These are phyloP conservation scores for Lacerta viridis DNA, from an alignment of 2,797 vertebrate species.

Conservation along the genomic window DNA sequence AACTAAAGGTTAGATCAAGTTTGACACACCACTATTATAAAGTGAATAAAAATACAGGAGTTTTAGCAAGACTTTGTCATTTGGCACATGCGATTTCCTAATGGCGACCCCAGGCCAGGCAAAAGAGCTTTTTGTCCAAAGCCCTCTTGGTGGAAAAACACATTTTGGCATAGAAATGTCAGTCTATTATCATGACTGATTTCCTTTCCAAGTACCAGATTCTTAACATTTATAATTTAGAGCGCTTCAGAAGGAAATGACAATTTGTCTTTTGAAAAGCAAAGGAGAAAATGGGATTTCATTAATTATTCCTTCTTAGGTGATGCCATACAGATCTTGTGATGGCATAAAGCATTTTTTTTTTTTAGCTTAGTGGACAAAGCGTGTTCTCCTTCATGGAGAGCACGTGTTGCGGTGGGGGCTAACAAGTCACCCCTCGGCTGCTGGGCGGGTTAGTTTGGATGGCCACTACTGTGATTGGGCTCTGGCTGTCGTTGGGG, in stretches of 20 bases:
- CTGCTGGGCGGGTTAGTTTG: too few relatives aligned
- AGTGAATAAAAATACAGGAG: slow-evolving; percentile 1
- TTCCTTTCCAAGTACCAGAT: slow-evolving; percentile 22
- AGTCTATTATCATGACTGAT: slow-evolving; percentile 7
- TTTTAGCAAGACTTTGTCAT: background rate
- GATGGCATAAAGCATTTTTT: slow-evolving; percentile 31
- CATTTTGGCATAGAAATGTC: slow-evolving; percentile 51
- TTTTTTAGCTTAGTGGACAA: slow-evolving; percentile 56
- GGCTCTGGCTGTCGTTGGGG: too few relatives aligned
- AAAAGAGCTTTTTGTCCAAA: background rate
- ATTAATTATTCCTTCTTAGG: slow-evolving; percentile 49
- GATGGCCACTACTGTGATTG: too few relatives aligned
- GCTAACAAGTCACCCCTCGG: too few relatives aligned
- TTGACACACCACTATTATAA: background rate
- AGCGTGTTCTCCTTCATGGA: too few relatives aligned
- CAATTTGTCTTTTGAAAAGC: slow-evolving; percentile 62
- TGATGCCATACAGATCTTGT: slow-evolving; percentile 26
- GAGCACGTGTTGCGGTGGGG: too few relatives aligned
- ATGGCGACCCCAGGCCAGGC: background rate
- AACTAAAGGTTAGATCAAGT: background rate
- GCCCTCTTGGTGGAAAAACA: slow-evolving; percentile 33
- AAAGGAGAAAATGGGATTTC: slow-evolving; percentile 40
- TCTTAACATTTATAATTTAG: slow-evolving; percentile 56
- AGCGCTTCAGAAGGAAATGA: slow-evolving; percentile 49
- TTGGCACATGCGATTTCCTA: slow-evolving; percentile 18